Percentiles rank a stretch among this genome's conserved stretches.
Conservation (phyloP, 2,113 vertebrate genomes). For the Chionodraco myersi region DNA sequence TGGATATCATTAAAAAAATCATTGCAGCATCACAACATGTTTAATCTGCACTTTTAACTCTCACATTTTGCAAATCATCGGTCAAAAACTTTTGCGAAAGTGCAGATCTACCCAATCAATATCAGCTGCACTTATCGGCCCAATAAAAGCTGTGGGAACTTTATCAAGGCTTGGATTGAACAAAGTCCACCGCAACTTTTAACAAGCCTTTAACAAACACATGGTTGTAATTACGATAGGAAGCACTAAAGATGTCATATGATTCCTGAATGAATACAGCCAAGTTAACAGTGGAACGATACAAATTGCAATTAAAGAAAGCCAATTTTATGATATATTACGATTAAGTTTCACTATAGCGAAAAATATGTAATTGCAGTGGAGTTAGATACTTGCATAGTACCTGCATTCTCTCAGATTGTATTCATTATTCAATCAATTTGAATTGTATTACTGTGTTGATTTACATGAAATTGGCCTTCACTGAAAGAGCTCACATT, state of each 20-base stretch:
- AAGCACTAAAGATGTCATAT: constrained; percentile 41
- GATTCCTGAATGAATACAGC: constrained; percentile 26
- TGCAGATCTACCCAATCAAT: constrained; percentile 9
- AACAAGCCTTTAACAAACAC: constrained; percentile 47
- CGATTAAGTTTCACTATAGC: neutral
- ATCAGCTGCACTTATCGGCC: constrained; percentile 32
- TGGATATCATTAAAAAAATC: neutral
- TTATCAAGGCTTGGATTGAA: constrained; percentile 45
- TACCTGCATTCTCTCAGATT: neutral
- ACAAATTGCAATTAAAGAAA: neutral
- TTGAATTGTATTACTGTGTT: neutral
- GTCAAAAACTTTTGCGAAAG: constrained; percentile 19
- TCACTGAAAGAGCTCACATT: neutral
- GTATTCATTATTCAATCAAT: neutral
- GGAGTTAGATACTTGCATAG: neutral
- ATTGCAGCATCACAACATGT: neutral
- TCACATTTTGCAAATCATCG: neutral
- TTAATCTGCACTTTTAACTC: neutral
- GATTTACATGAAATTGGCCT: too few species aligned
- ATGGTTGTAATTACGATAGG: constrained; percentile 36
- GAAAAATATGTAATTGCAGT: neutral
- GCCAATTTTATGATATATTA: neutral
- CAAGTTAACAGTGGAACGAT: constrained; percentile 1
- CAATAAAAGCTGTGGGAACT: constrained; percentile 48
- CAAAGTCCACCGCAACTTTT: constrained; percentile 48